phyloP scores from a whole-genome alignment of 53 echinoderm and acorn worm genomes.

The Actinopyga echinites region DNA sequence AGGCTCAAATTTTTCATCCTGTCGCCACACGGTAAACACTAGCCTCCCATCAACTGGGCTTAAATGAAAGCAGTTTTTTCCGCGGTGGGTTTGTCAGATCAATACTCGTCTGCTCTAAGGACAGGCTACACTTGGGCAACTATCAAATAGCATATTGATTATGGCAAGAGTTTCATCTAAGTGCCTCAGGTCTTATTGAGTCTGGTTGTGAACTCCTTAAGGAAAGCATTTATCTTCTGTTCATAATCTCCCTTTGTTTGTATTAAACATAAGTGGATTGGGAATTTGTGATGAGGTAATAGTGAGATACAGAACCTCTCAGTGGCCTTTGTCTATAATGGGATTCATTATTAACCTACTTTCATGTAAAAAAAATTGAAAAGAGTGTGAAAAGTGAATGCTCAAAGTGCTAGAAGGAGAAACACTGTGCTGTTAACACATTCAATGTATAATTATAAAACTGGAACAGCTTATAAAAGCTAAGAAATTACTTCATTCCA shows the following conservation, averaged over 20 bases:
- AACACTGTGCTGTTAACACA: no score
- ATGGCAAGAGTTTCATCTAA: constrained; percentile 48
- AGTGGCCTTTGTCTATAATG: neutral
- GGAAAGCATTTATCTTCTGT: neutral
- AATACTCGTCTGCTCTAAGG: constrained; percentile 38
- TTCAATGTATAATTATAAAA: no score
- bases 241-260: neutral
- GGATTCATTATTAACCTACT: constrained; percentile 36
- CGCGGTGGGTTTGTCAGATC: constrained; percentile 28
- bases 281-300: neutral
- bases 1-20: constrained; percentile 42
- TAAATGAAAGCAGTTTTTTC: constrained; percentile 28
- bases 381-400: no score
- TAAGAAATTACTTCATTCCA: no score
- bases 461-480: no score
- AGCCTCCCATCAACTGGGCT: constrained; percentile 15
- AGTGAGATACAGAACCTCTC: neutral
- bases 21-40: constrained; percentile 37
- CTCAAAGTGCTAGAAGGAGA: no score
- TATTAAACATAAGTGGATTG: constrained; percentile 6
- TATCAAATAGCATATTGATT: constrained; percentile 48
- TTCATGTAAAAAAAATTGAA: neutral
- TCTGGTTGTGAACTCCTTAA: constrained; percentile 23
- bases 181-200: constrained; percentile 26
- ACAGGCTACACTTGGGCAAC: constrained; percentile 39